Conservation (phyloP, 2,888 invertebrate species). For the Deladenus siricidicola region DNA sequence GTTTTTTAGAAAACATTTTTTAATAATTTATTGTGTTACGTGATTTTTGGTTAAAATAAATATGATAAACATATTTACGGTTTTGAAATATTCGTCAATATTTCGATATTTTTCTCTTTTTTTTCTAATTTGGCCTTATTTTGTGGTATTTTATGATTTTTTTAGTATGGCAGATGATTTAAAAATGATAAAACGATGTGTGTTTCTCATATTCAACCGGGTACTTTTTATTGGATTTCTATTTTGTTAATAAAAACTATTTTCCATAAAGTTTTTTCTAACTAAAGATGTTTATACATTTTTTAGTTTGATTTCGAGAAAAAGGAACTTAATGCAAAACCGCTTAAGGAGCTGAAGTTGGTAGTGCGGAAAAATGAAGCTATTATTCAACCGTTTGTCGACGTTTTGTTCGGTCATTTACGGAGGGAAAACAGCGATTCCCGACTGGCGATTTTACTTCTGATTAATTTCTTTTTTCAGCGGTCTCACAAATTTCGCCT, state of each 20-base stretch:
- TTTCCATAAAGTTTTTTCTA: neutral
- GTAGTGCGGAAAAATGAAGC: constrained; percentile 19
- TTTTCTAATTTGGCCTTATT: neutral
- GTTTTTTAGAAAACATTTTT: too few species aligned
- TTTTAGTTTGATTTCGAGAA: constrained; percentile 30
- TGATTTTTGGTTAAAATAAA: too few species aligned
- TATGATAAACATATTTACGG: too few species aligned
- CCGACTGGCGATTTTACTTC: constrained; percentile 29
- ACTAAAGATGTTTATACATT: neutral
- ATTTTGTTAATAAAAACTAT: neutral
- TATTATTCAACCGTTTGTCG: constrained; percentile 24
- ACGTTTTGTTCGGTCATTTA: constrained; percentile 25
- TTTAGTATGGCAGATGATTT: constrained; percentile 10
- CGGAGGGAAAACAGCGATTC: constrained; percentile 22
- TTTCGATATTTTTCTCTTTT: too few species aligned
- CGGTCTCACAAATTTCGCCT: constrained; percentile 33
- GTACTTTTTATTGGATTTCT: neutral
- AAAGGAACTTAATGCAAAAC: constrained; percentile 22
- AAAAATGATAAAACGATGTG: constrained; percentile 3
- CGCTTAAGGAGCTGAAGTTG: constrained; percentile 23
- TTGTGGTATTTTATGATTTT: too few species aligned
- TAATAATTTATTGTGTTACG: too few species aligned
- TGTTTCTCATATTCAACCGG: constrained; percentile 5
- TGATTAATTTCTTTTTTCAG: constrained; percentile 42
- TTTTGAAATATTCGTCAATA: too few species aligned